These are phyloP conservation scores for Vidua macroura DNA, from an alignment of 2,113 vertebrate species.

Conservation along the genomic window DNA sequence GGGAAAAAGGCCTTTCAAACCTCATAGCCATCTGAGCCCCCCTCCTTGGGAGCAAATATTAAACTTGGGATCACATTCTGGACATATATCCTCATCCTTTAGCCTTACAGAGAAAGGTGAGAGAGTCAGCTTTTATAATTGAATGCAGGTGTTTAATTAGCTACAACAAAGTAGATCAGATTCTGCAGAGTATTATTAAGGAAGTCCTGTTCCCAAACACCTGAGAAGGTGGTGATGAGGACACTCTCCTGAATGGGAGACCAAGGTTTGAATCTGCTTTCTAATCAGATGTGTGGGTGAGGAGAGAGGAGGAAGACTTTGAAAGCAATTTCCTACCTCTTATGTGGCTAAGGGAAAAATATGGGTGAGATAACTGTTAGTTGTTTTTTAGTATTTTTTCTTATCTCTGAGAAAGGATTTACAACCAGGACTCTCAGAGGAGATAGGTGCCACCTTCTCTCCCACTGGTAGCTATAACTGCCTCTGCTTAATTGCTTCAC, in stretches of 20 bases:
- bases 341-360: constrained; percentile 31
- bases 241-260: not conserved
- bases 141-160: constrained; percentile 16
- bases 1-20: not conserved
- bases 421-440: not conserved
- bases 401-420: constrained; percentile 17
- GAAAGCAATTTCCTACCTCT: constrained; percentile 51
- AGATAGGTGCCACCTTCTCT: not conserved
- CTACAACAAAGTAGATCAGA: not conserved
- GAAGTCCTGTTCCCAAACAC: not conserved
- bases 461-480: not conserved
- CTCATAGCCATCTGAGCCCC: not conserved
- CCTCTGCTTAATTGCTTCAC: constrained; percentile 1
- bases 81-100: not conserved
- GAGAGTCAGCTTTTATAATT: not conserved
- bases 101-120: not conserved
- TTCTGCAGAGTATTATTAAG: not conserved
- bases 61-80: not conserved
- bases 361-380: not conserved
- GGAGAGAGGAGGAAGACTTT: constrained; percentile 16
- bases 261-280: not conserved
- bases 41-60: not conserved
- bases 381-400: not conserved
- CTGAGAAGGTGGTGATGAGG: not conserved
- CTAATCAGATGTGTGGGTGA: not conserved